Conservation (phyloP, 2,113 vertebrate species). For the Rhinolophus sinicus region DNA sequence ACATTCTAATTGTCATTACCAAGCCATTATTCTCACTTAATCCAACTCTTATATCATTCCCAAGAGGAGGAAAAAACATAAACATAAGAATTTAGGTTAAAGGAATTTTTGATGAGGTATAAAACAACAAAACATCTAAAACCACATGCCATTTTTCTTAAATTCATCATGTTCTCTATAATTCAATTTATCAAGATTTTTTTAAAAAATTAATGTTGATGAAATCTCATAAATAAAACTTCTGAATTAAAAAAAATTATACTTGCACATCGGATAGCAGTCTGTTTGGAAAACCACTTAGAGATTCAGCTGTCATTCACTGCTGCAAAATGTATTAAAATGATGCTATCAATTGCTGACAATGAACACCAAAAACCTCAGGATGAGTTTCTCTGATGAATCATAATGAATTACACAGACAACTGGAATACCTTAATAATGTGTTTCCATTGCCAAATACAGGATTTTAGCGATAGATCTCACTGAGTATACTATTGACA, state of each 20-base stretch:
- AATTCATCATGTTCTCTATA: not conserved
- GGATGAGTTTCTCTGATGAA: not conserved
- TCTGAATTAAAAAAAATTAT: not conserved
- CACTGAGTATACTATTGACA: not conserved
- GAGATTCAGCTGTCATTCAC: not conserved
- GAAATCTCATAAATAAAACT: slow-evolving; percentile 25
- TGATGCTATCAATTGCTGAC: not conserved
- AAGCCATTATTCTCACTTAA: slow-evolving; percentile 45
- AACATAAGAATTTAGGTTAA: not conserved
- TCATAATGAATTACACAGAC: not conserved
- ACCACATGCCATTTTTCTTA: not conserved
- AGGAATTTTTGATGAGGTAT: not conserved
- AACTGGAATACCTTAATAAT: not conserved
- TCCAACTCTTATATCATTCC: not conserved
- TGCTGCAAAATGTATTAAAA: not conserved
- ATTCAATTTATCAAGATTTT: slow-evolving; percentile 8
- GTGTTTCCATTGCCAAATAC: not conserved
- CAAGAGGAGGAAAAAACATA: not conserved
- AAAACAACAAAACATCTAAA: slow-evolving; percentile 35
- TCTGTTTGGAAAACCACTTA: not conserved
- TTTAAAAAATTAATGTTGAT: not conserved
- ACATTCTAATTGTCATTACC: not conserved
- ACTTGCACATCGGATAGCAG: not conserved
- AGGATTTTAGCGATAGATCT: slow-evolving; percentile 9
- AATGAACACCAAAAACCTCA: not conserved